Evolutionary conservation across 1,140 invertebrate genomes (phyloP), one percentile per base, ranked within the genome.

Genomic region (Halictus rubicundus): DNA sequence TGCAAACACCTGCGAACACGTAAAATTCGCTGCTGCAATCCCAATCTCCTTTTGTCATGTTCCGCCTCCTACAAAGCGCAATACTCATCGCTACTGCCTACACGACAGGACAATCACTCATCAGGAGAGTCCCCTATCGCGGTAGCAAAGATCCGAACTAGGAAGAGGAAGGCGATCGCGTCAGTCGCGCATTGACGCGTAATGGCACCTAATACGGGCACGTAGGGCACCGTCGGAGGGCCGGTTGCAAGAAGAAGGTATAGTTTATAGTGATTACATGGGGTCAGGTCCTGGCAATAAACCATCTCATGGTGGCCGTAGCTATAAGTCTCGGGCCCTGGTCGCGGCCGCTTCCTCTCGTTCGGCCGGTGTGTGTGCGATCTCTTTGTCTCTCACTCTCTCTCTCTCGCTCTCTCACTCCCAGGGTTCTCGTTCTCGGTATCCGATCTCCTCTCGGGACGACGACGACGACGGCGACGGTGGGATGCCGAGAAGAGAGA

Each of bases 231-330:
- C 57, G 39, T 39, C 68, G 73, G 61, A 72, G 68, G 65, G 46
- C 32, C 25, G 42, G 42, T 49, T 27, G 74, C 78, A 90, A 88
- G 90, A 89, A 90, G 87, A 90, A 92, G 89, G 87, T 91, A 92
- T 92, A 91, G 91, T 92, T 92, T 93, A 92, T 92, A 92, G 92
- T 92, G 92, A 93, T 92, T 92, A 92, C 92, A 92, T 90, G 91
- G 90, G 92, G 92, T 92, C 92, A 93, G 90, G 91, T 92, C 90
- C 64, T 79, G 86, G 91, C 89, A 92, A 92, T 93, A 93, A 93
- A 93, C 86, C 92, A 92, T 92, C 86, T 74, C 81, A 90, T 86
- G 90, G 91, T 91, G 91, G 91, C 89, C 91, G 89, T 91, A 85
- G 88, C 81, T 89, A 84, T 86, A 88, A 81, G 85, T 82, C 82